Evolutionary conservation across 2,888 invertebrate species (phyloP).

Genomic region (Harpagoxenus sublaevis): DNA sequence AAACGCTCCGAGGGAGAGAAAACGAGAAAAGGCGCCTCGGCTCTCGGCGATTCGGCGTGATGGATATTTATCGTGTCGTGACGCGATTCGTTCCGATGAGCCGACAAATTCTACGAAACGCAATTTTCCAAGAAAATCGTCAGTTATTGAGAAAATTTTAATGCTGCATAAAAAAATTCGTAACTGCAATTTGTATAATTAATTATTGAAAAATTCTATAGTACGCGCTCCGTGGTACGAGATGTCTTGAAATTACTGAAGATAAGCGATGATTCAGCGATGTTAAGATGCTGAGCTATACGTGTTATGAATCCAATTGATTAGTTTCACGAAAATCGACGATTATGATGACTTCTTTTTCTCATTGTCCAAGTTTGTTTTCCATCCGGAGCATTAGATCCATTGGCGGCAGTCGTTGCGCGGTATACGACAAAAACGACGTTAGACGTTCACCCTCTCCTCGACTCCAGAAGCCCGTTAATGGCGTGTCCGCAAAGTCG

Average conservation of each 20-base stretch:
- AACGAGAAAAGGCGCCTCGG: conserved; percentile 44
- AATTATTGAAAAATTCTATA: background rate
- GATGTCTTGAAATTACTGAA: background rate
- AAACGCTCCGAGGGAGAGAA: conserved; percentile 30
- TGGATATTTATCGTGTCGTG: conserved; percentile 61
- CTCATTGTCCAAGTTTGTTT: conserved; percentile 66
- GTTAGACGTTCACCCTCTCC: conserved; percentile 59
- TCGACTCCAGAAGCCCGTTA: conserved; percentile 64
- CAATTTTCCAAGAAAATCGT: conserved; percentile 1
- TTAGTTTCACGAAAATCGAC: background rate
- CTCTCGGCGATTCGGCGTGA: conserved; percentile 53
- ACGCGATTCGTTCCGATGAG: conserved; percentile 55
- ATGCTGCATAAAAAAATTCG: background rate
- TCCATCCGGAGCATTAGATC: conserved; percentile 67
- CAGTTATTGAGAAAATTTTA: background rate
- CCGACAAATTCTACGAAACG: conserved; percentile 28
- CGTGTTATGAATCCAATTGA: background rate
- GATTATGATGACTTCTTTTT: conserved; percentile 35
- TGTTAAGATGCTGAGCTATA: background rate
- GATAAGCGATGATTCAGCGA: background rate
- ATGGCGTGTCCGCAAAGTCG: conserved; percentile 70
- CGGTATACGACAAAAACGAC: conserved; percentile 80
- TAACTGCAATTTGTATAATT: background rate
- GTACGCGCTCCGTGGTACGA: no score
- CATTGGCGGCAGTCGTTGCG: conserved; percentile 69